Percentiles rank a stretch among this genome's conserved stretches.
Conservation (phyloP, 2,888 invertebrate species). For the Gisinianus flammeolus region DNA sequence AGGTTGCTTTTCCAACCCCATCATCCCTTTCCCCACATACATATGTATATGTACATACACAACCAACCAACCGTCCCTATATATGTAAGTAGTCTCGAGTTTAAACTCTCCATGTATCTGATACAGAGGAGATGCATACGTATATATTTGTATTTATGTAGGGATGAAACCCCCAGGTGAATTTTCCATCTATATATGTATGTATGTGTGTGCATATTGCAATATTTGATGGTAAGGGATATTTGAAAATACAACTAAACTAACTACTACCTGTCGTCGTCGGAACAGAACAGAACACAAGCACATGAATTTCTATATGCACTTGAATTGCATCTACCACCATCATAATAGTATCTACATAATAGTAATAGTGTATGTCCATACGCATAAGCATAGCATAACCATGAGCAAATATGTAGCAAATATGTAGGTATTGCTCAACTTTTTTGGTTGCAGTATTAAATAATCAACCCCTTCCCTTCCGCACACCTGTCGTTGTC, state of each 20-base stretch:
- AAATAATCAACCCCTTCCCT: conserved; percentile 25
- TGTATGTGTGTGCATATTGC: not conserved
- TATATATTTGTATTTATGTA: not conserved
- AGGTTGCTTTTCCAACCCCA: conserved; percentile 29
- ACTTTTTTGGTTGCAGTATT: conserved; percentile 2
- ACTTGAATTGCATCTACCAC: conserved; percentile 17
- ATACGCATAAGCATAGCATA: too few relatives aligned
- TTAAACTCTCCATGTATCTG: not conserved
- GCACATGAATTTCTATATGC: not conserved
- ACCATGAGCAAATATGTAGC: too few relatives aligned
- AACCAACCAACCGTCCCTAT: too few relatives aligned
- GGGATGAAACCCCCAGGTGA: not conserved
- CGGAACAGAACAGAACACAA: too few relatives aligned
- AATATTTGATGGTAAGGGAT: too few relatives aligned
- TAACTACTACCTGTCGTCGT: too few relatives aligned
- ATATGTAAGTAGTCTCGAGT: not conserved
- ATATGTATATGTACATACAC: not conserved
- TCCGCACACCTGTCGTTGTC: conserved; percentile 23
- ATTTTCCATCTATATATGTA: too few relatives aligned
- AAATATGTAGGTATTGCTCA: not conserved
- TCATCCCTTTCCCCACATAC: not conserved
- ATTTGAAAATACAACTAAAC: too few relatives aligned
- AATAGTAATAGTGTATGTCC: not conserved
- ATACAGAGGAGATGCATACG: too few relatives aligned
- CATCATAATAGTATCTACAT: not conserved